These are phyloP conservation scores for Eupleurogrammus muticus DNA, from an alignment of 2,797 vertebrate genomes.

Conservation along the genomic window DNA sequence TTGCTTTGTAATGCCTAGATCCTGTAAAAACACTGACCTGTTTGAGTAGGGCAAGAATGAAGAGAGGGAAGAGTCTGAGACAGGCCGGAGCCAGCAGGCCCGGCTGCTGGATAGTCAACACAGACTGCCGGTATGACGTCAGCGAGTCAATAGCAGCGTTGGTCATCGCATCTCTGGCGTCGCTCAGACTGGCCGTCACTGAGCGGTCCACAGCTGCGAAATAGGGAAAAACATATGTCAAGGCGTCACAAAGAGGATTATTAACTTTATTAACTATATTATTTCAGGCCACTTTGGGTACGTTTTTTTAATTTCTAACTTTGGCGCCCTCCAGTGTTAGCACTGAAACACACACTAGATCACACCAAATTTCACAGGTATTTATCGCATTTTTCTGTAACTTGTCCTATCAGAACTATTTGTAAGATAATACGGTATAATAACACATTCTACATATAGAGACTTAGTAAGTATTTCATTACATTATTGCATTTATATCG, in stretches of 20 bases:
- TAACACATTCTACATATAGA: no score
- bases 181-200: slow-evolving; percentile 89
- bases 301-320: no score
- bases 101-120: slow-evolving; percentile 91
- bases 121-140: slow-evolving; percentile 88
- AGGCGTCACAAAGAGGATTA: background rate
- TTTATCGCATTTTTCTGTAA: no score
- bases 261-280: background rate
- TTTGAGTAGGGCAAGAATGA: slow-evolving; percentile 92
- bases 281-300: background rate
- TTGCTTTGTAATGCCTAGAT: background rate
- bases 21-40: slow-evolving; percentile 81
- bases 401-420: no score
- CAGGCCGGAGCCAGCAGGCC: slow-evolving; percentile 91
- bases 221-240: background rate
- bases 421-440: no score
- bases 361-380: no score
- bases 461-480: no score
- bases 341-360: no score
- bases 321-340: no score
- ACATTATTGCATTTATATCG: no score
- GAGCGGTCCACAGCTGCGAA: slow-evolving; percentile 92
- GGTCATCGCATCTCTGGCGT: slow-evolving; percentile 94
- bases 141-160: slow-evolving; percentile 94
- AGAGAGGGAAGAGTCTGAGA: slow-evolving; percentile 92